Conservation (phyloP, 2,888 invertebrate species). For the Pelosia muscerda region DNA sequence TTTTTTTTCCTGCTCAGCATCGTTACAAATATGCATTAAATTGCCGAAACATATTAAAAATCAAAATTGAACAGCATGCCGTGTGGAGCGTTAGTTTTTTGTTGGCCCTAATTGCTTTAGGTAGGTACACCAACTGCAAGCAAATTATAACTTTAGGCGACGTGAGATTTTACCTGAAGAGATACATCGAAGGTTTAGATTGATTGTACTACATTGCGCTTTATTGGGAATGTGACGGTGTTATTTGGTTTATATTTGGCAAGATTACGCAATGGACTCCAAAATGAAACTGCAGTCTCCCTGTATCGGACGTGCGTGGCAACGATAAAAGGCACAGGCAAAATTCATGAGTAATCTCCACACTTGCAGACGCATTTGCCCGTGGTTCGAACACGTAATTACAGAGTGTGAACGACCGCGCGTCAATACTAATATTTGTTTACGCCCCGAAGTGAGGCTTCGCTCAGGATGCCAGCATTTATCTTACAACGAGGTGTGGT, state of each 20-base stretch:
- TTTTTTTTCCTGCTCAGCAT: slow-evolving; percentile 31
- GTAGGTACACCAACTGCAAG: slow-evolving; percentile 52
- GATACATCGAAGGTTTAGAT: slow-evolving; percentile 15
- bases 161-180: slow-evolving; percentile 44
- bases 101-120: slow-evolving; percentile 63
- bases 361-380: slow-evolving; percentile 61
- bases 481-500: slow-evolving; percentile 71
- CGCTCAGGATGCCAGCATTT: slow-evolving; percentile 63
- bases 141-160: slow-evolving; percentile 73
- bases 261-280: slow-evolving; percentile 33
- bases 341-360: slow-evolving; percentile 69
- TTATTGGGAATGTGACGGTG: slow-evolving; percentile 7
- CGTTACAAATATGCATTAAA: slow-evolving; percentile 47
- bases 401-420: slow-evolving; percentile 65
- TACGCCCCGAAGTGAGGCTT: slow-evolving; percentile 72
- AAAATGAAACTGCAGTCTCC: slow-evolving; percentile 16
- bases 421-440: slow-evolving; percentile 83
- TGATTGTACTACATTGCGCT: slow-evolving; percentile 37
- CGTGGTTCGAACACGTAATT: slow-evolving; percentile 59
- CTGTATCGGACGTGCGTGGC: slow-evolving; percentile 18
- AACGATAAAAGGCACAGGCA: slow-evolving; percentile 43
- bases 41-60: slow-evolving; percentile 50
- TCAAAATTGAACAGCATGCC: slow-evolving; percentile 41
- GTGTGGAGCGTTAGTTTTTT: slow-evolving; percentile 58
- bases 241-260: not conserved